Conservation (phyloP, 1,140 invertebrate genomes). For the Coboldia fuscipes region DNA sequence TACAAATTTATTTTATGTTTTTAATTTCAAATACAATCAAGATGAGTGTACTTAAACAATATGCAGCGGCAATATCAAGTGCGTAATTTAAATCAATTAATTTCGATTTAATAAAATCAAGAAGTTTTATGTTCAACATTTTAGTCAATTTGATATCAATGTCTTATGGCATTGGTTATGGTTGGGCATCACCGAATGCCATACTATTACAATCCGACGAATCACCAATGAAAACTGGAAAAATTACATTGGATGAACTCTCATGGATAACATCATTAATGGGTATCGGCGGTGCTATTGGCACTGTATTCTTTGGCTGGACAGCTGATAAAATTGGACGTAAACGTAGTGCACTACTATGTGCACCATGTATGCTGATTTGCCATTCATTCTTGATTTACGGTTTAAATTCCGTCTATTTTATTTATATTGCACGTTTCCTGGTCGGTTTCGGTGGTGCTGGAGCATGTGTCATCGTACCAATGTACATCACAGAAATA, state of each 20-base stretch:
- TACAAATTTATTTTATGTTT: too few species aligned
- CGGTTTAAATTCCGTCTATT: slow-evolving; percentile 10
- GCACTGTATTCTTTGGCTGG: slow-evolving; percentile 16
- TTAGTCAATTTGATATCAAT: slow-evolving; percentile 23
- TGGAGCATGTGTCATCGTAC: slow-evolving; percentile 18
- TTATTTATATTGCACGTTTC: slow-evolving; percentile 20
- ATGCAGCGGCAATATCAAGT: too few species aligned
- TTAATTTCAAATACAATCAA: too few species aligned
- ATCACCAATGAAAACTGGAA: slow-evolving; percentile 10
- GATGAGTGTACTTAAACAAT: too few species aligned
- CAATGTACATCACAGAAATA: slow-evolving; percentile 23
- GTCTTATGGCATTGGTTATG: slow-evolving; percentile 22
- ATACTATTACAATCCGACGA: slow-evolving; percentile 9
- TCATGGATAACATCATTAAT: slow-evolving; percentile 20
- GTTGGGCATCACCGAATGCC: slow-evolving; percentile 22
- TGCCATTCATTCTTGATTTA: not conserved
- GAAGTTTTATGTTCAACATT: too few species aligned
- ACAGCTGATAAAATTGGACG: slow-evolving; percentile 21
- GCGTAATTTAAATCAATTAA: too few species aligned
- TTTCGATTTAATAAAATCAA: too few species aligned
- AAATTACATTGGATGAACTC: slow-evolving; percentile 10
- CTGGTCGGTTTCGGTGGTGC: slow-evolving; percentile 21
- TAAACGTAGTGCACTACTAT: slow-evolving; percentile 10
- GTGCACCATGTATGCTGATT: not conserved
- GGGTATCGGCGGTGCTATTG: slow-evolving; percentile 13